Evolutionary conservation across 1,140 invertebrate species (phyloP), one percentile per base, ranked within the genome.

Genomic region (Drosophila novamexicana): DNA sequence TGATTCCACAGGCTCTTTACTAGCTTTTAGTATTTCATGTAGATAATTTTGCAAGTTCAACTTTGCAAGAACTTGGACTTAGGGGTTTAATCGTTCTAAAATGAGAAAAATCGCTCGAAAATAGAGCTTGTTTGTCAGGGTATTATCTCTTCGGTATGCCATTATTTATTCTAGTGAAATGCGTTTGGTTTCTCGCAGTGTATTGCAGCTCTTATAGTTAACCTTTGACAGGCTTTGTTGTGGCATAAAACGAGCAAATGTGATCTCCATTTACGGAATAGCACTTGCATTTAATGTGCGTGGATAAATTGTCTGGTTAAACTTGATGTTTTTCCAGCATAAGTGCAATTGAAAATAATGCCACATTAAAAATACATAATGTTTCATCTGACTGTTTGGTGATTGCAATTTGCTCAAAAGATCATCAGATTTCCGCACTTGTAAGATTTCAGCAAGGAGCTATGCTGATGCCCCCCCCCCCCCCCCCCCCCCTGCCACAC

Each of bases 361-460:
- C 12, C 52, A 49, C 36, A 22, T 42, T 54, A 56, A 40, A 53
- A 32, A 45, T 18, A 62, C 39, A 40, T 68, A 57, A 69, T 69
- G 57, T 69, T 62, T 74, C 42, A 54, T 61, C 29, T 63, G 56
- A 66, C 18, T 40, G 53, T 56, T 56, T 40, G 53, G 16, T 2
- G 40, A 45, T 32, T 59, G 42, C 34, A 61, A 42, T 59, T 67
- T 67, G 39, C 14, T 47, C 39, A 52, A 40, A 63, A 59, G 54
- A 73, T 73, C 70, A 53, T 34, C 63, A 53, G 63, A 59, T 73
- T 67, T 73, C 54, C 47, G 56, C 64, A 68, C 42, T 73, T 66
- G 54, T 45, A 39, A 34, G 62, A 36, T 14, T 16, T 57, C 52
- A 53, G 12, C 16, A 68, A 53, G 29, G 1, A 68, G 45, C 18